A percentile compares a stretch with the other conserved stretches of the same genome.
phyloP scores from a whole-genome alignment of 92 coral and sea anemone species.

The Parazoanthus swiftii region DNA sequence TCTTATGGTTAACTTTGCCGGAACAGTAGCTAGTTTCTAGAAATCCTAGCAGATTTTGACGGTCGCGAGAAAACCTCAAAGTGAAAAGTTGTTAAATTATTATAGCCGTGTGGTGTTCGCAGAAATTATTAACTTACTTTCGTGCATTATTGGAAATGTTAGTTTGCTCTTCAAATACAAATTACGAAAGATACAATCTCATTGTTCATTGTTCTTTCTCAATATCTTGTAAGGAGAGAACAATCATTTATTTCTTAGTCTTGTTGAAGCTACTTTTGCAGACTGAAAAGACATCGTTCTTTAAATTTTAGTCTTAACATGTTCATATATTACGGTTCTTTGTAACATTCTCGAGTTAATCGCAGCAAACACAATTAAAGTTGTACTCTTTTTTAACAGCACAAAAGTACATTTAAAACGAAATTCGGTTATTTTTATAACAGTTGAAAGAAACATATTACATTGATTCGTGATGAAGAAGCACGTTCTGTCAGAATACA shows the following conservation, averaged over 20 bases:
- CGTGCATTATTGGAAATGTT: not conserved
- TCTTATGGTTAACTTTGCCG: not conserved
- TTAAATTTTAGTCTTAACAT: too few relatives aligned
- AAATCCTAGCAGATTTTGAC: not conserved
- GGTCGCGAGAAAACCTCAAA: not conserved
- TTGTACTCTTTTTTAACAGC: not conserved
- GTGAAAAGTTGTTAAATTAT: not conserved
- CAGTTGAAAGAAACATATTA: not conserved
- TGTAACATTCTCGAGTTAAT: not conserved
- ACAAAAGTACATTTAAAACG: not conserved
- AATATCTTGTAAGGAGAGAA: not conserved
- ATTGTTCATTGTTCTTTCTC: slow-evolving; percentile 17
- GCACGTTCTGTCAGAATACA: not conserved
- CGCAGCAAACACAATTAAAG: not conserved
- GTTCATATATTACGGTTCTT: not conserved
- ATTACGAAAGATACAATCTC: not conserved
- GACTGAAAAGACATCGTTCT: too few relatives aligned
- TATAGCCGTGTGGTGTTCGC: not conserved
- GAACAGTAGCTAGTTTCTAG: not conserved
- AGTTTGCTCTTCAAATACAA: slow-evolving; percentile 9
- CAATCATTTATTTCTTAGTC: not conserved
- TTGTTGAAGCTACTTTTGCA: not conserved
- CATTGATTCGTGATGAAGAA: not conserved
- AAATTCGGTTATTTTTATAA: not conserved
- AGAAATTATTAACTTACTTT: not conserved